These are phyloP conservation scores for Amphimallon solstitiale DNA, from an alignment of 2,888 invertebrate genomes.

Conservation along the genomic window DNA sequence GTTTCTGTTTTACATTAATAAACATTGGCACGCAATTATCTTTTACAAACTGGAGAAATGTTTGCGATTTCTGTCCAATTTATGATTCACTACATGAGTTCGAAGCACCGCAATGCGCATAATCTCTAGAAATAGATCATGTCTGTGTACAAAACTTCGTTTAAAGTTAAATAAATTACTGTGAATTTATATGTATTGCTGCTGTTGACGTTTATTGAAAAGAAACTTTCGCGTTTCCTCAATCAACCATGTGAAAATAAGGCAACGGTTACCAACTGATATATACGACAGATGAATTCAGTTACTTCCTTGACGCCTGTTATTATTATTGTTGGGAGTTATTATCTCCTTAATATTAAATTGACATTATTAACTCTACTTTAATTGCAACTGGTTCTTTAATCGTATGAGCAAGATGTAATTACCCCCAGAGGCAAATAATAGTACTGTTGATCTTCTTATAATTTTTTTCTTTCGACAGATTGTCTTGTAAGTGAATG, in stretches of 20 bases:
- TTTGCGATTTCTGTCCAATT: conserved; percentile 32
- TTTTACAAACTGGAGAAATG: too few relatives aligned
- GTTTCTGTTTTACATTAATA: too few relatives aligned
- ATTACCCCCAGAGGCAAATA: too few relatives aligned
- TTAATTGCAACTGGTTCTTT: conserved; percentile 14
- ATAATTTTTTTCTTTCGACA: too few relatives aligned
- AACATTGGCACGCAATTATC: too few relatives aligned
- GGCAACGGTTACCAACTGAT: not conserved
- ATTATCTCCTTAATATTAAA: conserved; percentile 14
- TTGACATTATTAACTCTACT: conserved; percentile 14
- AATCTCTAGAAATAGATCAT: conserved; percentile 32
- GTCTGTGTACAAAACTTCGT: conserved; percentile 2
- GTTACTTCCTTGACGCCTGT: conserved; percentile 20
- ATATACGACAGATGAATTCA: conserved; percentile 19
- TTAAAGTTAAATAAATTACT: conserved; percentile 23
- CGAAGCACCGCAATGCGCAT: conserved; percentile 38
- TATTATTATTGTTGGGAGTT: not conserved
- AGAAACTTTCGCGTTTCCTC: conserved; percentile 23
- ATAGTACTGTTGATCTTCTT: too few relatives aligned
- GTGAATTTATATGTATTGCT: conserved; percentile 12
- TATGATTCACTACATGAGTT: conserved; percentile 39
- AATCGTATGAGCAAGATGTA: not conserved
- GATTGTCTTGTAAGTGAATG: too few relatives aligned
- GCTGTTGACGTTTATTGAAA: conserved; percentile 21
- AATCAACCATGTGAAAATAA: conserved; percentile 27